Percentiles rank a stretch among this genome's conserved stretches.
Evolutionary conservation across 2,113 vertebrate species (phyloP).

Genomic region (Tachysurus fulvidraco): DNA sequence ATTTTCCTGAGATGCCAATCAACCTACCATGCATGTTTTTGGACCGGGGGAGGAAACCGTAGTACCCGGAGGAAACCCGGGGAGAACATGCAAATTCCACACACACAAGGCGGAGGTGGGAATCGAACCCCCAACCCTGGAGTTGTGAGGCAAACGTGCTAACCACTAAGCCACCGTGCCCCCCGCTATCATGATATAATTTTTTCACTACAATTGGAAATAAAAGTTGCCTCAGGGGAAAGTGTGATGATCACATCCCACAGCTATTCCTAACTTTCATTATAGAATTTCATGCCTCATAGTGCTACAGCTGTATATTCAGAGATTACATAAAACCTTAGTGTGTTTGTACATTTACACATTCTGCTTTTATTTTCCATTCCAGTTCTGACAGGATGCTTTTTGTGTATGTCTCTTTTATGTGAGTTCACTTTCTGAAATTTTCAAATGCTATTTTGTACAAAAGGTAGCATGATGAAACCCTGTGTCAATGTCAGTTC

Average conservation of each 20-base stretch:
- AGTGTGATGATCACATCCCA: not conserved
- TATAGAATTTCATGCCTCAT: slow-evolving; percentile 33
- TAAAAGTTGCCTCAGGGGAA: slow-evolving; percentile 17
- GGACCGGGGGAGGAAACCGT: no score
- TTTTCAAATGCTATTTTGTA: slow-evolving; percentile 5
- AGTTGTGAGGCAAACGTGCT: no score
- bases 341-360: slow-evolving; percentile 1
- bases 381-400: not conserved
- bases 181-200: not conserved
- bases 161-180: no score
- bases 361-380: not conserved
- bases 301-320: not conserved
- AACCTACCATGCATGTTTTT: no score
- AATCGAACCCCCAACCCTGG: no score
- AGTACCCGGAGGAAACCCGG: no score
- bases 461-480: not conserved
- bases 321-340: slow-evolving; percentile 31
- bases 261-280: slow-evolving; percentile 33
- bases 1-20: no score
- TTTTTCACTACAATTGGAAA: slow-evolving; percentile 20
- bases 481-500: not conserved
- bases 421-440: not conserved
- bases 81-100: no score
- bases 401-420: not conserved
- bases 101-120: no score